Evolutionary conservation across 2,113 vertebrate genomes (phyloP).

Genomic region (Chamaea fasciata): DNA sequence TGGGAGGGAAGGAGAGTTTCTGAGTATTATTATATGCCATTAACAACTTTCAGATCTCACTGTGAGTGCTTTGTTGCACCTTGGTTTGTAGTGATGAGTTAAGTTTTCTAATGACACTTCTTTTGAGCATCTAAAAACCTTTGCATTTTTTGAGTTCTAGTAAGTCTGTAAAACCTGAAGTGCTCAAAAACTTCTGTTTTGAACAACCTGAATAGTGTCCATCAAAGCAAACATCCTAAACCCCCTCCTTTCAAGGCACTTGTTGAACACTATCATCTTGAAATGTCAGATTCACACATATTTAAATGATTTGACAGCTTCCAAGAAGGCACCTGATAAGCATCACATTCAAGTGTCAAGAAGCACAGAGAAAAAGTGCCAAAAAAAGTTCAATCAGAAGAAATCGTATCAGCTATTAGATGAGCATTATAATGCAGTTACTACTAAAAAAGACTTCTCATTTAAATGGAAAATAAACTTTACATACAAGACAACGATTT

Average conservation of each 20-base stretch:
- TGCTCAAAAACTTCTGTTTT: conserved; percentile 38
- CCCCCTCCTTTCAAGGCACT: neutral
- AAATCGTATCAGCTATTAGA: conserved; percentile 24
- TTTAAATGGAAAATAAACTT: conserved; percentile 44
- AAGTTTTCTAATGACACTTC: conserved; percentile 9
- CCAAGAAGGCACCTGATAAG: conserved; percentile 14
- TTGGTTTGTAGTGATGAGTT: neutral
- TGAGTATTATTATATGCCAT: conserved; percentile 30
- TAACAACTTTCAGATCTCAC: conserved; percentile 57
- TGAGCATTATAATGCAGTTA: conserved; percentile 6
- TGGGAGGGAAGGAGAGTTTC: neutral
- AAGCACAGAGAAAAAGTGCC: conserved; percentile 51
- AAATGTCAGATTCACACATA: conserved; percentile 38
- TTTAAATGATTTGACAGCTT: conserved; percentile 64
- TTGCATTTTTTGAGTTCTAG: neutral
- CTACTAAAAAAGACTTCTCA: neutral
- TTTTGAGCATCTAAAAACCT: neutral
- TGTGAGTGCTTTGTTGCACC: neutral
- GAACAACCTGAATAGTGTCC: conserved; percentile 41
- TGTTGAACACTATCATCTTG: neutral
- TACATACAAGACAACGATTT: neutral
- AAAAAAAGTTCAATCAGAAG: neutral
- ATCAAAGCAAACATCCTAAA: conserved; percentile 23
- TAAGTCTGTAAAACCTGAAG: conserved; percentile 9
- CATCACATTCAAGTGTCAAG: conserved; percentile 39